Evolutionary conservation across 2,888 invertebrate genomes (phyloP).

Genomic region (Gandaritis pyraliata): DNA sequence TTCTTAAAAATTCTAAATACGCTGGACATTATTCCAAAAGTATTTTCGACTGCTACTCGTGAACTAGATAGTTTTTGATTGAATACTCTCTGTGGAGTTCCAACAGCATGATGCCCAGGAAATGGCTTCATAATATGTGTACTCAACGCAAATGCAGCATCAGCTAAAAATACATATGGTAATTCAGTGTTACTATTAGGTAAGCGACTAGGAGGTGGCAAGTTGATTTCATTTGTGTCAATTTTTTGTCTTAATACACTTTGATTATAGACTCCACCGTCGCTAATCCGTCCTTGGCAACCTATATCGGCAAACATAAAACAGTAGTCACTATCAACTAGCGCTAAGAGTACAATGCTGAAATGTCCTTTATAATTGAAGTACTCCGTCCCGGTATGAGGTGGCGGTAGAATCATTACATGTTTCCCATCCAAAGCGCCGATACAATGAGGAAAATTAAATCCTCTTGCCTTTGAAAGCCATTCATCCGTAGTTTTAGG

Average conservation of each 20-base stretch:
- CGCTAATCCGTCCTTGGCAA: constrained; percentile 35
- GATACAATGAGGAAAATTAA: neutral
- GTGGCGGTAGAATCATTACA: neutral
- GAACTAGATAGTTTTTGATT: no score
- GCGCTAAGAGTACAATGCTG: constrained; percentile 37
- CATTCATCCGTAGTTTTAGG: neutral
- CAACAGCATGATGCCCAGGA: constrained; percentile 4
- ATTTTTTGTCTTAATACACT: constrained; percentile 2
- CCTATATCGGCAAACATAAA: constrained; percentile 38
- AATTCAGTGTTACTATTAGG: neutral
- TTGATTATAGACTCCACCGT: constrained; percentile 25
- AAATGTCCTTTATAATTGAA: constrained; percentile 16
- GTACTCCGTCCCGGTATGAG: constrained; percentile 2
- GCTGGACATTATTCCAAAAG: constrained; percentile 9
- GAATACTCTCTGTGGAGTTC: neutral
- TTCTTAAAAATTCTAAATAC: constrained; percentile 11
- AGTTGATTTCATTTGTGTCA: constrained; percentile 4
- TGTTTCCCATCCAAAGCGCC: neutral
- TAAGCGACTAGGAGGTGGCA: neutral
- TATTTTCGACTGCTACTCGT: constrained; percentile 7
- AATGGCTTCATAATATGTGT: constrained; percentile 9
- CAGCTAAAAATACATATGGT: constrained; percentile 7
- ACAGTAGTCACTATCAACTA: constrained; percentile 43
- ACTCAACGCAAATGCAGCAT: constrained; percentile 7
- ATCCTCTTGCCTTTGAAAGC: neutral